These are phyloP conservation scores for Linurgus olivaceus DNA, from an alignment of 2,797 vertebrate species.

Conservation along the genomic window DNA sequence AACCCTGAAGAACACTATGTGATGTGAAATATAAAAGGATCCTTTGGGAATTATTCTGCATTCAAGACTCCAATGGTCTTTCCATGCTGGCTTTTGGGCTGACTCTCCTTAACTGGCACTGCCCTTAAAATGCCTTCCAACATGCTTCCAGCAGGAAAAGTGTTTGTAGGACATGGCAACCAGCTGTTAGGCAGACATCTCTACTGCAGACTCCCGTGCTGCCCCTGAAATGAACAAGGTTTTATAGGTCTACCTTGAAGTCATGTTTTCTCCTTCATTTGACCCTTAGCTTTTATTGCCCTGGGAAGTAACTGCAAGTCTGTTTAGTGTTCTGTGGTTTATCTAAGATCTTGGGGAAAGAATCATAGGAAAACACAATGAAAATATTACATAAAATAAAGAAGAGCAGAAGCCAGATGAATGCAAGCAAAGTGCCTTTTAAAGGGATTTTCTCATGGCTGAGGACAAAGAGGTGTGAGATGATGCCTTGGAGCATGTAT, in stretches of 20 bases:
- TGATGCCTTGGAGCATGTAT: conserved; percentile 27
- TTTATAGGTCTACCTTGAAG: conserved; percentile 33
- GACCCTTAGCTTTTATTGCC: conserved; percentile 39
- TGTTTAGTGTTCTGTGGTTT: not conserved
- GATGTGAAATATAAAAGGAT: not conserved
- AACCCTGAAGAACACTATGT: not conserved
- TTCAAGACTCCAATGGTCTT: not conserved
- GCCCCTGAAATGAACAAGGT: not conserved
- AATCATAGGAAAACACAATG: not conserved
- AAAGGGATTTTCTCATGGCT: conserved; percentile 2
- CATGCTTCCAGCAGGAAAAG: not conserved
- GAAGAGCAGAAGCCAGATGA: not conserved
- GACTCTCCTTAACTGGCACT: not conserved
- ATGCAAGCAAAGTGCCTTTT: not conserved
- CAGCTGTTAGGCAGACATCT: conserved; percentile 16
- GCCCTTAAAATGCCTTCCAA: not conserved
- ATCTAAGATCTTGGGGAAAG: not conserved
- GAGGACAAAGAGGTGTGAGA: conserved; percentile 29
- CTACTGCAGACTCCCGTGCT: fast-evolving
- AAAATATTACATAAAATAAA: not conserved
- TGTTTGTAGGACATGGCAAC: conserved; percentile 23
- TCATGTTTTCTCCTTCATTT: conserved; percentile 30
- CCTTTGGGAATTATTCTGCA: not conserved
- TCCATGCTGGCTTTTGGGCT: not conserved
- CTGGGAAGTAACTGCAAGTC: not conserved